Evolutionary conservation across 2,113 vertebrate species (phyloP), one percentile per base, ranked within the genome.

Genomic region (Macroglossus sobrinus): DNA sequence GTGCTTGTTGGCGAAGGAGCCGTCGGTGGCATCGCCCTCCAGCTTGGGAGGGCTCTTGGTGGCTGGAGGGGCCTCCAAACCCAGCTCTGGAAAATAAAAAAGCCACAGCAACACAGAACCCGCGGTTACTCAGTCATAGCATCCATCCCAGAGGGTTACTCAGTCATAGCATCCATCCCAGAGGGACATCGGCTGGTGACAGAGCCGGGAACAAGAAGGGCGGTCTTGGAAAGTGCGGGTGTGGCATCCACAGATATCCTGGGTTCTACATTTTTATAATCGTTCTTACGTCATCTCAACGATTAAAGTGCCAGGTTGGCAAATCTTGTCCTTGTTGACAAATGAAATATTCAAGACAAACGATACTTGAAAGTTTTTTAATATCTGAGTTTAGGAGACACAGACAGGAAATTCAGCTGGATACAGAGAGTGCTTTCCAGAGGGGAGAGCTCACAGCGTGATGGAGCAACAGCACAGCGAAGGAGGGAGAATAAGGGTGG

Each of bases 1-100:
- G 1, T 97, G 97, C 82, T 96, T 98, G 93, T 72, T 98, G 80
- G 97, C 82, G 50, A 98, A 98, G 19, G 96, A 96, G 12, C 97
- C 98, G 0, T 96, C 98, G 0, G 85, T 98, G 19, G 98, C 98
- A 7, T 99, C 98, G 0, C 98, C 99, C 75, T 99, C 99, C 84
- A 99, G 97, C n/a, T 98, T 98, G 50, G 98, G 97, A 95, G 98
- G 98, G 0, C n/a, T 95, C 75, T 91, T 97, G 59, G 3, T 91
- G 4, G 0, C 66, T 4, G 38, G 55, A n/a, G 43, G 5, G 0
- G 89, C 35, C 50, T 86, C 18, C 40, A 16, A 55, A 14, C 1
- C 1, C 1, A 35, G n/a, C 50, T 95, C 99, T 99, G 96, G 57
- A 75, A 90, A 88, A 93, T 40, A 33, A 94, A 69, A 33, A 94